Evolutionary conservation across 2,113 vertebrate genomes (phyloP).

Genomic region (Pagrus major): DNA sequence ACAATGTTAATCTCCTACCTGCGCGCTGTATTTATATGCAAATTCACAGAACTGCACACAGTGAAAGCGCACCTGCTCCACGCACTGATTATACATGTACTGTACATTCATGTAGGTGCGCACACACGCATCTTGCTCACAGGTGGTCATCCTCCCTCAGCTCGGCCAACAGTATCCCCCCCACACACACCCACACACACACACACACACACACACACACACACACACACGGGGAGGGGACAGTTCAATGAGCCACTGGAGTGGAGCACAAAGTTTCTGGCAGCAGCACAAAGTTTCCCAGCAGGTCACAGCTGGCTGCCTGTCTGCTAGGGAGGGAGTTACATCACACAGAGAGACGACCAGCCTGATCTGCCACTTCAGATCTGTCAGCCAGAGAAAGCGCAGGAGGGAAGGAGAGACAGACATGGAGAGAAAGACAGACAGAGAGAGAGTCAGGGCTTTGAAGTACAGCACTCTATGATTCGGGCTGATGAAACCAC

Average conservation of each 20-base stretch:
- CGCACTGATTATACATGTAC: neutral
- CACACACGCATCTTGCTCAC: neutral
- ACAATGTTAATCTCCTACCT: slow-evolving; percentile 45
- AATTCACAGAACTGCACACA: slow-evolving; percentile 26
- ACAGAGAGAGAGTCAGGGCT: slow-evolving; percentile 33
- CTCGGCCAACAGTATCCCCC: slow-evolving; percentile 25
- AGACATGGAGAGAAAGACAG: slow-evolving; percentile 8
- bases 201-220: no score
- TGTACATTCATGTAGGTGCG: no score
- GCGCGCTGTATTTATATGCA: slow-evolving; percentile 37
- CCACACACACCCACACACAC: neutral
- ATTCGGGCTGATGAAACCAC: slow-evolving; percentile 67
- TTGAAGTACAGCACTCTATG: slow-evolving; percentile 63
- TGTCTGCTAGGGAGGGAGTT: slow-evolving; percentile 65
- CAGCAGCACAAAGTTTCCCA: slow-evolving; percentile 67
- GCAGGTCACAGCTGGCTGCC: slow-evolving; percentile 72
- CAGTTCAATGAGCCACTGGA: slow-evolving; percentile 53
- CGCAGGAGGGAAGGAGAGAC: slow-evolving; percentile 45
- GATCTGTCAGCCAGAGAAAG: slow-evolving; percentile 66
- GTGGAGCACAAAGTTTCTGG: slow-evolving; percentile 71
- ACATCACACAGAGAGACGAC: slow-evolving; percentile 71
- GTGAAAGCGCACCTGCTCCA: slow-evolving; percentile 1
- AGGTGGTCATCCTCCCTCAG: slow-evolving; percentile 9
- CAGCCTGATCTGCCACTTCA: slow-evolving; percentile 74
- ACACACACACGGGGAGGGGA: slow-evolving; percentile 3